Base-by-base conservation (phyloP, 2,888 invertebrate species). In the Drosophila lutescens region DNA sequence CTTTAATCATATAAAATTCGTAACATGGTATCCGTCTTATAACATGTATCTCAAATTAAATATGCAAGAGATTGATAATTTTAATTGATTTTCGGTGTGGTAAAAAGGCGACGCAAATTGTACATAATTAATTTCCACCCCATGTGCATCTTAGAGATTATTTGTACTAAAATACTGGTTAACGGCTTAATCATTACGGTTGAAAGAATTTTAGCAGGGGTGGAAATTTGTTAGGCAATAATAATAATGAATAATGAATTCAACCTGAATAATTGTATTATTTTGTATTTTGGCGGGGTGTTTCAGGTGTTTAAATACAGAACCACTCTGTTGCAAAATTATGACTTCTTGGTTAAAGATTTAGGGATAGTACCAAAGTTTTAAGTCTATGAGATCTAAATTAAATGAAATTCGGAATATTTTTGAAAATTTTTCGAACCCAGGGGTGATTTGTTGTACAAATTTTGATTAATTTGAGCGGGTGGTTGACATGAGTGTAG, bases 251-350 rank as follows among this genome's bases (percentile, higher is more conserved):
- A 58, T 54, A 58, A 30, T 58, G 54, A 40, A 58, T 38, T 58
- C 58, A 55, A 54, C 38, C 55, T 55, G 58, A 58, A 58, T 58
- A 58, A 58, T 58, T 58, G 41, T 59, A 41, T 59, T 59, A 41
- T 23, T 59, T 36, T 17, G 17, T 59, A 41, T 23, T 59, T 36
- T 17, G 17, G 36, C 43, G 9, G 43, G 43, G 5, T 12, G 13
- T 8, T 13, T 13, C 23, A 44, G 44, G 44, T 44, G 23, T 23
- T 44, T 7, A 13, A 23, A 23, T 10, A 20, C 17, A 44, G 2
- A 44, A 23, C 23, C n/a, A 34, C 23, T 47, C 15, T 9, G 43
- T 44, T 44, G 2, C 20, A 44, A 20, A 23, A 23, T 44, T 5
- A 30, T 30, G 30, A 30, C 30, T 30, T 30, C 30, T 8, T 30